These are phyloP conservation scores for Euproctis similis DNA, from an alignment of 2,888 invertebrate genomes.

Conservation along the genomic window DNA sequence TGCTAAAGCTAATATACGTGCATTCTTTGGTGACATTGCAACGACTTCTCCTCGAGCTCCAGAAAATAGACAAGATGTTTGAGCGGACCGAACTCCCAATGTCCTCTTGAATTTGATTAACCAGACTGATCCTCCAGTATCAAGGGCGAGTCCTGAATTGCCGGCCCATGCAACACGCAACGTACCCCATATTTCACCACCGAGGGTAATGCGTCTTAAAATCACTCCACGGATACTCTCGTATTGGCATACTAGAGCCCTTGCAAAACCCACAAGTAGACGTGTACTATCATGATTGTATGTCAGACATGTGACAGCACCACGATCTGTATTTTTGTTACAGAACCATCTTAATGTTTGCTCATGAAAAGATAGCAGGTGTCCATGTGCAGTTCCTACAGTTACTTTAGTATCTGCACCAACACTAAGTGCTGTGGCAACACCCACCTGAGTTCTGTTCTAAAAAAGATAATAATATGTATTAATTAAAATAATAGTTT, in stretches of 20 bases:
- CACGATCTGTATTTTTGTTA: slow-evolving; percentile 79
- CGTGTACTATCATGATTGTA: slow-evolving; percentile 92
- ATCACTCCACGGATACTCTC: slow-evolving; percentile 82
- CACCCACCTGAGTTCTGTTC: slow-evolving; percentile 92
- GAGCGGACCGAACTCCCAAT: slow-evolving; percentile 90
- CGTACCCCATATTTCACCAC: slow-evolving; percentile 67
- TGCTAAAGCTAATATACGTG: slow-evolving; percentile 89
- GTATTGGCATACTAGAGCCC: slow-evolving; percentile 93
- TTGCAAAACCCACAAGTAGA: slow-evolving; percentile 82
- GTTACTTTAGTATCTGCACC: slow-evolving; percentile 83
- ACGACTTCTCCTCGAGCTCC: slow-evolving; percentile 94
- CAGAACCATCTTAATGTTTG: slow-evolving; percentile 94
- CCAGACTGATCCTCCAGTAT: slow-evolving; percentile 97
- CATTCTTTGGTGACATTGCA: slow-evolving; percentile 60
- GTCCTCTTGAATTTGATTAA: slow-evolving; percentile 91
- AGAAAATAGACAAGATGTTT: slow-evolving; percentile 95
- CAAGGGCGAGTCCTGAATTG: slow-evolving; percentile 76
- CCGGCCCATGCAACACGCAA: slow-evolving; percentile 66
- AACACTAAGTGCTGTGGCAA: slow-evolving; percentile 88
- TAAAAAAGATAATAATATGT: slow-evolving; percentile 41
- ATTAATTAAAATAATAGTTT: too few species aligned
- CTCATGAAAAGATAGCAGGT: slow-evolving; percentile 83
- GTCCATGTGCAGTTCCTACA: slow-evolving; percentile 96
- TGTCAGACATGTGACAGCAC: slow-evolving; percentile 87
- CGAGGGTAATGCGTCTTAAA: slow-evolving; percentile 61